A percentile compares a stretch with the other conserved stretches of the same genome.
These are phyloP conservation scores for Argyresthia goedartella DNA, from an alignment of 2,888 invertebrate species.

Conservation along the genomic window DNA sequence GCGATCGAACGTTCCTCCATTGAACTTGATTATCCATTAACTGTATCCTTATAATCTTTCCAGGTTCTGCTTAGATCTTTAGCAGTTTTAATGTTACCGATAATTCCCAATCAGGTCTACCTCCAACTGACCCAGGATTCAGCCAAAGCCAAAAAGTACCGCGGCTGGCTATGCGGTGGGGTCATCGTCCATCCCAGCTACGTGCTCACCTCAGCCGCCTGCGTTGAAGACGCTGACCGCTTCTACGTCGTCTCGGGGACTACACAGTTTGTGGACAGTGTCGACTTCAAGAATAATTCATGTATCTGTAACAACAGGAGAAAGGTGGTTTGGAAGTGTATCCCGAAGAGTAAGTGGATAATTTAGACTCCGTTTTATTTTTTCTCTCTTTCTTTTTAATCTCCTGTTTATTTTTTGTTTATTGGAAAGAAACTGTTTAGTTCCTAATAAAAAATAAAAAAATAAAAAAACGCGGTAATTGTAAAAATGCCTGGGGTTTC, in stretches of 20 bases:
- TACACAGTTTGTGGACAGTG: constrained; percentile 49
- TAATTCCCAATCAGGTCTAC: constrained; percentile 33
- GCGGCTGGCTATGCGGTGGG: constrained; percentile 58
- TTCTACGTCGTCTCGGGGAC: constrained; percentile 60
- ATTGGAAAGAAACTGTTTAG: too few relatives aligned
- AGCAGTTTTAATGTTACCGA: too few relatives aligned
- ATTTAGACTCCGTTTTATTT: background rate
- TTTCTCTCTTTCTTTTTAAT: too few relatives aligned
- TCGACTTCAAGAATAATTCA: constrained; percentile 45
- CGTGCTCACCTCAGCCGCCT: constrained; percentile 58
- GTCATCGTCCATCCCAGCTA: constrained; percentile 47
- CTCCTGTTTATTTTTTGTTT: too few relatives aligned
- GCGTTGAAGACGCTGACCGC: constrained; percentile 57
- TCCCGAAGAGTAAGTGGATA: constrained; percentile 22
- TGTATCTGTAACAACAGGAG: constrained; percentile 53
- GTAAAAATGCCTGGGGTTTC: too few relatives aligned
- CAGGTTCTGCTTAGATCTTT: too few relatives aligned
- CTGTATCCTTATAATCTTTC: too few relatives aligned
- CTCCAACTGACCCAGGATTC: constrained; percentile 57
- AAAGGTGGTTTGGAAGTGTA: constrained; percentile 59
- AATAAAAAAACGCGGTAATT: too few relatives aligned
- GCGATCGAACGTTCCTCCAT: too few relatives aligned
- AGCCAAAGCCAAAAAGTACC: constrained; percentile 56
- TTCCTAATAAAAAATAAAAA: too few relatives aligned
- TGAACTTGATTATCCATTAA: too few relatives aligned